A percentile compares a stretch with the other conserved stretches of the same genome.
Conservation (phyloP, 2,888 invertebrate genomes). For the Drosophila mettleri region DNA sequence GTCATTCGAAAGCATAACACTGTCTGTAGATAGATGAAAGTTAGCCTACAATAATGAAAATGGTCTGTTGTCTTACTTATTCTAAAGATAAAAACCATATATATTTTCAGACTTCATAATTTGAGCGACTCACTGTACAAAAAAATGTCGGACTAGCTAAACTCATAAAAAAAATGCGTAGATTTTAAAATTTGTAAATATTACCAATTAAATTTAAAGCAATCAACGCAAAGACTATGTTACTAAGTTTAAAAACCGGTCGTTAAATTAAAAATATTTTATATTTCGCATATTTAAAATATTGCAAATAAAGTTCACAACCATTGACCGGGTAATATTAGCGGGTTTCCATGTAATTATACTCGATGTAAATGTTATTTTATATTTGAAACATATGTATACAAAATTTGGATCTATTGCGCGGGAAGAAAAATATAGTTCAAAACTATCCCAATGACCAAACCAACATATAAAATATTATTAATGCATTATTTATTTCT, state of each 20-base stretch:
- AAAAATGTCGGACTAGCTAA: conserved; percentile 24
- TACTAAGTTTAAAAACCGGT: background rate
- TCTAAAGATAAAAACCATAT: conserved; percentile 30
- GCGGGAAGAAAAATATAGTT: background rate
- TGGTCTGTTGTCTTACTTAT: conserved; percentile 10
- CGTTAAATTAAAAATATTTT: background rate
- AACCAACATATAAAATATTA: conserved; percentile 44
- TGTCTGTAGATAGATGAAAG: background rate
- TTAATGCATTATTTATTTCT: conserved; percentile 70
- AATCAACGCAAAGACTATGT: too few species aligned
- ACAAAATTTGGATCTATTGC: conserved; percentile 1
- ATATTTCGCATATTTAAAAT: background rate
- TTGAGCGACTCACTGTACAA: conserved; percentile 11
- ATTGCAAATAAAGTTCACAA: background rate
- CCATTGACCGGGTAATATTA: background rate
- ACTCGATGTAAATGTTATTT: background rate
- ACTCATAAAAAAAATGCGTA: conserved; percentile 9
- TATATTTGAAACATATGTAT: conserved; percentile 4
- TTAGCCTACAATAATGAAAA: conserved; percentile 4
- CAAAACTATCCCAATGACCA: background rate
- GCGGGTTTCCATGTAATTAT: background rate
- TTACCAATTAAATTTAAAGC: too few species aligned
- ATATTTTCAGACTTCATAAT: conserved; percentile 17
- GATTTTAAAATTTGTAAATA: background rate
- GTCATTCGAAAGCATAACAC: background rate